These are phyloP conservation scores for Lagothrix lagotricha DNA, from an alignment of 2,797 vertebrate genomes.

Conservation along the genomic window DNA sequence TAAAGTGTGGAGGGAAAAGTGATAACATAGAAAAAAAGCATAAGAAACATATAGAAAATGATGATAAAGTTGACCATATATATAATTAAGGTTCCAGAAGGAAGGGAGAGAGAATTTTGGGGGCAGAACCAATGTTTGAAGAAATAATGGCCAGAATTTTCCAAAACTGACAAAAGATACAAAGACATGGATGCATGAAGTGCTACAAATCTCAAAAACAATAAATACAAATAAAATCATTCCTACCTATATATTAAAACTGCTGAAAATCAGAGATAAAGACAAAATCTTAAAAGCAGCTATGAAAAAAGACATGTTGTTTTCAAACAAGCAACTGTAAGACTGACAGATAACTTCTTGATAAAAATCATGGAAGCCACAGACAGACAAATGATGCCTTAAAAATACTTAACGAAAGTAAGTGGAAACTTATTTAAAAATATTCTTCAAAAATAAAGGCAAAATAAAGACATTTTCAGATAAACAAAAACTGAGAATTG, in stretches of 20 bases:
- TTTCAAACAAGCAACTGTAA: background rate
- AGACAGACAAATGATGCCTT: background rate
- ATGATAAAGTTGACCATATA: background rate
- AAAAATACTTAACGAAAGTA: constrained; percentile 22
- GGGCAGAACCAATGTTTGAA: constrained; percentile 21
- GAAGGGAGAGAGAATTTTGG: background rate
- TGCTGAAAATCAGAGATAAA: constrained; percentile 27
- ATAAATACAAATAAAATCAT: constrained; percentile 1
- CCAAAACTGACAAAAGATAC: background rate
- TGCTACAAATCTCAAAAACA: background rate
- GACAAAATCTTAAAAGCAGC: constrained; percentile 4
- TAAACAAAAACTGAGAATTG: background rate
- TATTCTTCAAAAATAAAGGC: background rate
- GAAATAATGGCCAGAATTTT: constrained; percentile 37
- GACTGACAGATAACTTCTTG: constrained; percentile 5
- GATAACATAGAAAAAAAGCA: background rate
- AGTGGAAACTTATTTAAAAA: background rate
- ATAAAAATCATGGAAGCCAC: background rate
- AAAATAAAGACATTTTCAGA: background rate
- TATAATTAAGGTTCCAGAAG: background rate
- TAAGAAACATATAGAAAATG: background rate
- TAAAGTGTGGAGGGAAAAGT: background rate
- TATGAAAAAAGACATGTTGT: background rate
- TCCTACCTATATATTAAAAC: background rate
- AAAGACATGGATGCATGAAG: background rate